These are phyloP conservation scores for Fissipunctia ypsillon DNA, from an alignment of 2,888 invertebrate species.

Conservation along the genomic window DNA sequence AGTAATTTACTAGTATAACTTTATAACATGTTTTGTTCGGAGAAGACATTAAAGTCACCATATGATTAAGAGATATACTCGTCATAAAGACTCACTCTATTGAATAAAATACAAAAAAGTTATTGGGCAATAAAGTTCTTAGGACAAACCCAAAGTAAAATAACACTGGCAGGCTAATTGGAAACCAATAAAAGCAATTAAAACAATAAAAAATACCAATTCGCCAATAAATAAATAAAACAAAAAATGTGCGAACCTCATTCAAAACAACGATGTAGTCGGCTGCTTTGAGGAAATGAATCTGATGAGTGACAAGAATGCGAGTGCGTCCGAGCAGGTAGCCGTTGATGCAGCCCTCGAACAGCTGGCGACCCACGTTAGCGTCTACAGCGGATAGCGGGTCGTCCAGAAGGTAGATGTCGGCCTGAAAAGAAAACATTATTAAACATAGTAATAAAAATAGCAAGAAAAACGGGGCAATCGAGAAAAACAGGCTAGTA, in stretches of 20 bases:
- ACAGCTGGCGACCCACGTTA: slow-evolving; percentile 94
- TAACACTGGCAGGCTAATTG: background rate
- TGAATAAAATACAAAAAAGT: no score
- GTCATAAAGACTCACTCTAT: background rate
- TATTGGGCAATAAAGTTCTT: background rate
- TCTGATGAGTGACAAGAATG: slow-evolving; percentile 96
- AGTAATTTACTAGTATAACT: background rate
- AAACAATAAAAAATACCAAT: background rate
- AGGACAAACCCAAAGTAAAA: background rate
- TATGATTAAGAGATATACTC: background rate
- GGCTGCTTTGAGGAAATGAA: slow-evolving; percentile 94
- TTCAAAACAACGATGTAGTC: slow-evolving; percentile 92
- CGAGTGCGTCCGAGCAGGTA: slow-evolving; percentile 92
- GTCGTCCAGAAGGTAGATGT: slow-evolving; percentile 96
- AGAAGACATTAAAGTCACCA: background rate
- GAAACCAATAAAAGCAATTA: background rate
- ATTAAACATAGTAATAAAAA: background rate
- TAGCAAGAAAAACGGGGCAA: background rate
- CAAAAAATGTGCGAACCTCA: slow-evolving; percentile 73
- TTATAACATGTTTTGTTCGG: background rate
- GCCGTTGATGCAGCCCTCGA: slow-evolving; percentile 94
- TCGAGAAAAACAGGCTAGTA: background rate
- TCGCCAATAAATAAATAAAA: background rate
- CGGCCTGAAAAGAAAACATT: slow-evolving; percentile 86
- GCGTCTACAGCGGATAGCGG: slow-evolving; percentile 96